Conservation (phyloP, 2,888 invertebrate species). For the Graphium colonna region DNA sequence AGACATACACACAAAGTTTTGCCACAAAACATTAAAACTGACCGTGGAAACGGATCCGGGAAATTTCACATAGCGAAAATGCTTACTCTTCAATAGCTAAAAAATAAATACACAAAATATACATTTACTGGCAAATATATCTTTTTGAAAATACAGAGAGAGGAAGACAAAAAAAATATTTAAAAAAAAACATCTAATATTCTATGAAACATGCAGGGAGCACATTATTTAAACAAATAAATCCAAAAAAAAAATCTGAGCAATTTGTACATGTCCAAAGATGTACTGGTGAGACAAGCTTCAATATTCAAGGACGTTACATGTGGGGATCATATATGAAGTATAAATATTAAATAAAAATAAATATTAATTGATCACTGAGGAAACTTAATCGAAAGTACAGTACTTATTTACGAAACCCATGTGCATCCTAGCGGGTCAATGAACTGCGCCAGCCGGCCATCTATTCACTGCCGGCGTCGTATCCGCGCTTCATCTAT, state of each 20-base stretch:
- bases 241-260: background rate
- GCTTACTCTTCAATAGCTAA: constrained; percentile 78
- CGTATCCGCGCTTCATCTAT: too few species aligned
- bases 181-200: constrained; percentile 25
- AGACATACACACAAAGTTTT: constrained; percentile 56
- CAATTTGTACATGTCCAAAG: background rate
- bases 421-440: too few species aligned
- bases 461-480: too few species aligned
- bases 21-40: constrained; percentile 68
- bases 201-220: constrained; percentile 25
- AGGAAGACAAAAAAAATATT: constrained; percentile 7
- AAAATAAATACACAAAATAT: constrained; percentile 76
- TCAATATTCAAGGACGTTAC: too few species aligned
- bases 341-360: too few species aligned
- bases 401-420: too few species aligned
- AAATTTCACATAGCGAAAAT: constrained; percentile 80
- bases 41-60: constrained; percentile 76
- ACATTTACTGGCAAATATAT: constrained; percentile 60
- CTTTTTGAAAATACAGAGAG: constrained; percentile 15
- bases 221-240: background rate
- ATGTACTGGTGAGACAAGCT: too few species aligned
- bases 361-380: too few species aligned
- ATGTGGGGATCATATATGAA: too few species aligned
- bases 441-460: too few species aligned
- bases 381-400: too few species aligned